These are phyloP conservation scores for Myocastor coypus DNA, from an alignment of 2,113 vertebrate genomes.

Conservation along the genomic window DNA sequence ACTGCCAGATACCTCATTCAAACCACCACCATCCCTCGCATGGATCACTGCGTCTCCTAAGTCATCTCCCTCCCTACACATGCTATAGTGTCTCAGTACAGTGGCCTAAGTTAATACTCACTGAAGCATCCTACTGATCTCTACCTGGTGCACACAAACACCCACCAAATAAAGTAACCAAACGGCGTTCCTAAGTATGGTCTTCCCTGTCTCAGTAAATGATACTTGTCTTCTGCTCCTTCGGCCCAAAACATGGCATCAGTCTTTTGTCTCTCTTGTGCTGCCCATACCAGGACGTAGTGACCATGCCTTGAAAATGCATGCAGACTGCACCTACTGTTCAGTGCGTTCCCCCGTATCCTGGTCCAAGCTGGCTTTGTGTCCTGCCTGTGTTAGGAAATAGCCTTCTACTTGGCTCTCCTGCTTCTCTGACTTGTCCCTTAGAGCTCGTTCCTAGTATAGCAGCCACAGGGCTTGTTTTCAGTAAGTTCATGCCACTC, in stretches of 20 bases:
- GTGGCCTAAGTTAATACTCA: slow-evolving; percentile 1
- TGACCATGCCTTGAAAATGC: neutral
- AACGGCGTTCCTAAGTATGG: neutral
- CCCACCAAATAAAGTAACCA: neutral
- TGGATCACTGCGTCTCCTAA: neutral
- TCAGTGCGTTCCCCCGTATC: neutral
- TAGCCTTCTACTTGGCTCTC: slow-evolving; percentile 11
- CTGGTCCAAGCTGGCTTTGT: neutral
- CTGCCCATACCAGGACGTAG: neutral
- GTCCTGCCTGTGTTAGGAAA: neutral
- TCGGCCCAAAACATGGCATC: neutral
- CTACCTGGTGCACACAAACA: neutral
- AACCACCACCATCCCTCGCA: neutral
- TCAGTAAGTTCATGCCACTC: neutral
- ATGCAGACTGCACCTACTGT: neutral
- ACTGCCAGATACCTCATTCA: neutral
- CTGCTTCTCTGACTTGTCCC: neutral
- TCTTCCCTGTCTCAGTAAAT: slow-evolving; percentile 2
- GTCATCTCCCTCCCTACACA: neutral
- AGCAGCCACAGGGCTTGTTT: neutral
- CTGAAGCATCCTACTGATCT: neutral
- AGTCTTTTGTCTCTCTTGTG: neutral
- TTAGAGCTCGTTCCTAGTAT: neutral
- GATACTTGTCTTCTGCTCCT: neutral
- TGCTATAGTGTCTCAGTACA: neutral